Evolutionary conservation across 2,888 invertebrate genomes (phyloP).

Genomic region (Carterocephalus palaemon): DNA sequence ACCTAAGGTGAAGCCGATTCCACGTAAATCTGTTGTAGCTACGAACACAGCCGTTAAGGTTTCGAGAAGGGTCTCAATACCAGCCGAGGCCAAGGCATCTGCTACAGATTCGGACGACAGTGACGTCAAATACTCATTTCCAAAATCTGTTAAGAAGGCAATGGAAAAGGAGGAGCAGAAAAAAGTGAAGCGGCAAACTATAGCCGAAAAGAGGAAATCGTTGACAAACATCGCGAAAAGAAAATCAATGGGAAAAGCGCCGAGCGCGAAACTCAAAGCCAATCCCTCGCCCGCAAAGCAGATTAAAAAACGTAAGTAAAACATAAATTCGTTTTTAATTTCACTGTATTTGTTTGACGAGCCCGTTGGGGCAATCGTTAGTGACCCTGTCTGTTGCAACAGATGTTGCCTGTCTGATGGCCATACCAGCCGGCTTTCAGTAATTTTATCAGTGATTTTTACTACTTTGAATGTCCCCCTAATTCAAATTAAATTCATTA

Average conservation of each 20-base stretch:
- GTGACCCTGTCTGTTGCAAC: no score
- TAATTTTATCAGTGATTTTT: no score
- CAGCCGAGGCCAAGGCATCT: no score
- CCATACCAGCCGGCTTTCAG: no score
- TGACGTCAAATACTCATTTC: conserved; percentile 71
- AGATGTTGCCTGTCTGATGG: no score
- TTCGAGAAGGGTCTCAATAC: conserved; percentile 36
- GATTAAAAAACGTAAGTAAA: conserved; percentile 62
- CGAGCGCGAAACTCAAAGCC: conserved; percentile 44
- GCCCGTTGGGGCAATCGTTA: no score
- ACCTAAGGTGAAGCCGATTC: conserved; percentile 52
- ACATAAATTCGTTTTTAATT: neutral
- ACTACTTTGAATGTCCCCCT: no score
- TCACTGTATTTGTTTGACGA: no score
- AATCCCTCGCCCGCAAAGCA: conserved; percentile 44
- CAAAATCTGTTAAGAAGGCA: conserved; percentile 37
- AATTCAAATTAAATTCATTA: neutral
- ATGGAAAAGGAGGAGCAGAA: conserved; percentile 24
- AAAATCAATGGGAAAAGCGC: conserved; percentile 54
- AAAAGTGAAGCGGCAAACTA: conserved; percentile 45
- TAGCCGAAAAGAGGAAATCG: conserved; percentile 55
- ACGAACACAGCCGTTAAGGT: conserved; percentile 36
- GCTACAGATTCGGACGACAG: conserved; percentile 68
- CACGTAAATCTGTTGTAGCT: conserved; percentile 35
- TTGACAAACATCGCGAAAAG: conserved; percentile 57